These are phyloP conservation scores for Spilarctia lutea DNA, from an alignment of 2,888 invertebrate genomes.

Conservation along the genomic window DNA sequence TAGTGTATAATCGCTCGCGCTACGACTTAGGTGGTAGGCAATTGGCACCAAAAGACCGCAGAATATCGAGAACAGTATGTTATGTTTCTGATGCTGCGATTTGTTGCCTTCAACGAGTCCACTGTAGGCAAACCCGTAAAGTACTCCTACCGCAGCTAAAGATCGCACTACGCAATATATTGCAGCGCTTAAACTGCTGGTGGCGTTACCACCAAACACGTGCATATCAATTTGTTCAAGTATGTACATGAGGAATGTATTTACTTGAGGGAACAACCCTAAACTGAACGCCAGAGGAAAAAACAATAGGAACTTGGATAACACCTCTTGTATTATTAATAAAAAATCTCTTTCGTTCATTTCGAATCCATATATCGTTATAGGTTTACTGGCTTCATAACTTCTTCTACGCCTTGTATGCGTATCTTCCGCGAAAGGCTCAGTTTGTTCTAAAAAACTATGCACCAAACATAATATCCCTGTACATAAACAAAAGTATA, in stretches of 20 bases:
- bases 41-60: slow-evolving; percentile 95
- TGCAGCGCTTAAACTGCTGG: slow-evolving; percentile 93
- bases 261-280: slow-evolving; percentile 98
- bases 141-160: slow-evolving; percentile 90
- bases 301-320: slow-evolving; percentile 93
- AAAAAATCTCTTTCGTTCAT: slow-evolving; percentile 87
- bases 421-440: slow-evolving; percentile 53
- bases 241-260: slow-evolving; percentile 98
- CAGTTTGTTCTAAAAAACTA: slow-evolving; percentile 69
- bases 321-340: slow-evolving; percentile 89
- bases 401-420: slow-evolving; percentile 69
- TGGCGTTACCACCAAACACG: slow-evolving; percentile 95
- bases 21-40: slow-evolving; percentile 97
- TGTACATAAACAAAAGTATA: slow-evolving; percentile 96
- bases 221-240: slow-evolving; percentile 98
- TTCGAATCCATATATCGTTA: slow-evolving; percentile 81
- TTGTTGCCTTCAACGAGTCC: slow-evolving; percentile 93
- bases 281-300: slow-evolving; percentile 98
- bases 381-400: slow-evolving; percentile 62
- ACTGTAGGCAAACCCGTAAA: slow-evolving; percentile 96
- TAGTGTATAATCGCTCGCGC: slow-evolving; percentile 96
- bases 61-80: slow-evolving; percentile 96
- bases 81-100: slow-evolving; percentile 91
- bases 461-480: slow-evolving; percentile 82
- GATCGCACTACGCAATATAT: slow-evolving; percentile 94